phyloP scores from a whole-genome alignment of 1,140 invertebrate genomes.

The Leptopilina boulardi region DNA sequence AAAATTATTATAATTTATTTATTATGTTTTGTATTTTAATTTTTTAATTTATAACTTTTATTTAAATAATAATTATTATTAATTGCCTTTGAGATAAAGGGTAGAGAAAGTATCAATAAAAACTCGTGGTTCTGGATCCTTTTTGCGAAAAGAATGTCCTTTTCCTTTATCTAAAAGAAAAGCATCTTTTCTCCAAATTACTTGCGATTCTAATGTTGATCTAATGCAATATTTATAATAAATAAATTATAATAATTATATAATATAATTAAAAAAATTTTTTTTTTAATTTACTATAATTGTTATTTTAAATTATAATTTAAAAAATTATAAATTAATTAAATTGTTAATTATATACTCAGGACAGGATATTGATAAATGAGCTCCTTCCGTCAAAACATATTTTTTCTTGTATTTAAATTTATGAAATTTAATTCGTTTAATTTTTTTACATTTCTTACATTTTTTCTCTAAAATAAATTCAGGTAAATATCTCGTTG shows the following conservation, averaged over 20 bases:
- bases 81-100: conserved; percentile 75
- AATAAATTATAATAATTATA: background rate
- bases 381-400: conserved; percentile 74
- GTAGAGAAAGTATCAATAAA: conserved; percentile 77
- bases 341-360: conserved; percentile 64
- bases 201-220: conserved; percentile 60
- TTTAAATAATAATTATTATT: background rate
- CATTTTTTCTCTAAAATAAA: conserved; percentile 74
- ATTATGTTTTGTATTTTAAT: conserved; percentile 16
- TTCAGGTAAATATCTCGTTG: conserved; percentile 73
- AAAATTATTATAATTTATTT: conserved; percentile 2
- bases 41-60: background rate
- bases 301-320: background rate
- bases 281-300: no score
- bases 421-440: conserved; percentile 67
- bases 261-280: background rate
- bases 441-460: conserved; percentile 67
- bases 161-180: conserved; percentile 69
- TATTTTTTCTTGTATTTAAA: conserved; percentile 76
- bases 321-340: background rate
- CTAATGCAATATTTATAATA: background rate
- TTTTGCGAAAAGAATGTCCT: conserved; percentile 68
- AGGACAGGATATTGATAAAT: conserved; percentile 76
- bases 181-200: conserved; percentile 75
- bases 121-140: conserved; percentile 71